phyloP scores from a whole-genome alignment of 1,140 invertebrate species.

The Drosophila truncata region DNA sequence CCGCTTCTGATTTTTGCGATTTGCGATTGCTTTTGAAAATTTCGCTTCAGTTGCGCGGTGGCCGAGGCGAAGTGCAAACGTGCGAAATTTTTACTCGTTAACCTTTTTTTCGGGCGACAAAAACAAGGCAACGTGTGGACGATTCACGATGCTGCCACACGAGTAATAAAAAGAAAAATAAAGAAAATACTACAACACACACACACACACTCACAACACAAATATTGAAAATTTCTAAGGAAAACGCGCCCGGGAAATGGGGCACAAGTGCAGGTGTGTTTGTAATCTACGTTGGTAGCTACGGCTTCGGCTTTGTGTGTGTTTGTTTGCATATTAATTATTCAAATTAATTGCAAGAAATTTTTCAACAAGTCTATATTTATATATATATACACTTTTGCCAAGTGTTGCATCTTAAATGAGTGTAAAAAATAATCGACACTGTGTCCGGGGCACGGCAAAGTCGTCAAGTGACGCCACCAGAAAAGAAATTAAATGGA shows the following conservation, averaged over 20 bases:
- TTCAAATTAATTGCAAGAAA: constrained; percentile 76
- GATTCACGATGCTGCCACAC: constrained; percentile 66
- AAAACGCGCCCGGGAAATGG: constrained; percentile 65
- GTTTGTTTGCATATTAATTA: constrained; percentile 73
- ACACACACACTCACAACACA: constrained; percentile 1
- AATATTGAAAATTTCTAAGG: constrained; percentile 68
- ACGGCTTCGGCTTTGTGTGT: constrained; percentile 2
- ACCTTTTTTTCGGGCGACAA: constrained; percentile 26
- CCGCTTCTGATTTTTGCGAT: constrained; percentile 35
- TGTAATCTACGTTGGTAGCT: constrained; percentile 44
- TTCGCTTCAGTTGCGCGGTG: constrained; percentile 71
- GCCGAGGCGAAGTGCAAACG: constrained; percentile 70
- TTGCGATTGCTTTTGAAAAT: constrained; percentile 45
- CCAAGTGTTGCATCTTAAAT: constrained; percentile 56
- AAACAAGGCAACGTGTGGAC: constrained; percentile 59
- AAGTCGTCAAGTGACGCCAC: constrained; percentile 43
- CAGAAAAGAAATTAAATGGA: constrained; percentile 30
- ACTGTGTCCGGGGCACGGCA: constrained; percentile 17
- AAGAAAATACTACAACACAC: constrained; percentile 36
- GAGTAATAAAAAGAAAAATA: constrained; percentile 35
- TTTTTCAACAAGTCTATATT: constrained; percentile 60
- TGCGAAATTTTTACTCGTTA: constrained; percentile 67
- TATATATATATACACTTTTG: constrained; percentile 5
- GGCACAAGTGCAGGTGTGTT: constrained; percentile 75
- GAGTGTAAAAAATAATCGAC: constrained; percentile 39